These are phyloP conservation scores for Narcine bancroftii DNA, from an alignment of 2,113 vertebrate species.

Conservation along the genomic window DNA sequence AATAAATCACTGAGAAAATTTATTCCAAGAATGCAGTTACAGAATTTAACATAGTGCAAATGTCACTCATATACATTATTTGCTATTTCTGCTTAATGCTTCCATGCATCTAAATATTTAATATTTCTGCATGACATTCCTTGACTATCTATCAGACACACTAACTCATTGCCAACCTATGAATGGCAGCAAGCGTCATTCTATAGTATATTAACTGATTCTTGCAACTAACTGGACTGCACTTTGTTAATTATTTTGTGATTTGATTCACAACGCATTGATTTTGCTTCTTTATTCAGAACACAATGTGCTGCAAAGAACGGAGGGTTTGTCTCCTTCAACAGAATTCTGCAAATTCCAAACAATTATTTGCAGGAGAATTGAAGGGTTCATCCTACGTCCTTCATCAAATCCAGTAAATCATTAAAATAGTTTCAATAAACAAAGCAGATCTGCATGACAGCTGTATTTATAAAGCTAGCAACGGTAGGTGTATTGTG, in stretches of 20 bases:
- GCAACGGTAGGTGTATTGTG: background rate
- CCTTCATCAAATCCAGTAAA: background rate
- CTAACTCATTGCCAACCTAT: background rate
- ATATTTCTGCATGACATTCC: constrained; percentile 1
- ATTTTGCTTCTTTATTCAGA: background rate
- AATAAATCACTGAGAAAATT: background rate
- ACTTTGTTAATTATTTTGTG: background rate
- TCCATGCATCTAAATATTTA: background rate
- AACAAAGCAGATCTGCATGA: background rate
- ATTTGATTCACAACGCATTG: background rate
- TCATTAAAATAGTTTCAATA: background rate
- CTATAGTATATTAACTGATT: background rate
- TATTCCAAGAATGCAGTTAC: background rate
- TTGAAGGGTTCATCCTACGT: background rate
- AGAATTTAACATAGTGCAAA: background rate
- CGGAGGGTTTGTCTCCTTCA: background rate
- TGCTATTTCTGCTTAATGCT: background rate
- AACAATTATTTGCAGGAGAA: background rate
- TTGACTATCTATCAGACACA: background rate
- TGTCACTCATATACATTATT: background rate
- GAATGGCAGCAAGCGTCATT: background rate
- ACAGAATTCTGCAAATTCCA: background rate
- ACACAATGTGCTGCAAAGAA: background rate
- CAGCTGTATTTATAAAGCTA: background rate
- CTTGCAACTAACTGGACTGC: background rate